A percentile compares a stretch with the other conserved stretches of the same genome.
These are phyloP conservation scores for Toxostoma redivivum DNA, from an alignment of 2,113 vertebrate genomes.

Conservation along the genomic window DNA sequence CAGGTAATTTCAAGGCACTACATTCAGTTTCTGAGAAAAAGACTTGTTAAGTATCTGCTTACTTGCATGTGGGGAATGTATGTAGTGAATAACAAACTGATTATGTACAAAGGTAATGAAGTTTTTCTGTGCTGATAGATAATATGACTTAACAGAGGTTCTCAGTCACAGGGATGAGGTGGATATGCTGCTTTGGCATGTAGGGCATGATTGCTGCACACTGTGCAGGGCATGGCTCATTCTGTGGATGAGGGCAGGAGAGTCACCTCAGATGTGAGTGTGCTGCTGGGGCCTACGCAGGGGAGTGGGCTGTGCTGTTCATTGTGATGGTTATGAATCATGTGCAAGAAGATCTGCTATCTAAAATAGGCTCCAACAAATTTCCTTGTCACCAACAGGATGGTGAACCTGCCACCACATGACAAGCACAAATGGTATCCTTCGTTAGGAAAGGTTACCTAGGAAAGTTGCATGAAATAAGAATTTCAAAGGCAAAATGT, in stretches of 20 bases:
- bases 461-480: constrained; percentile 1
- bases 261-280: rapidly evolving
- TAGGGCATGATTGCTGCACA: background rate
- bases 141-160: background rate
- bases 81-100: background rate
- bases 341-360: background rate
- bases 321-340: background rate
- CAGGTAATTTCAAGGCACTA: background rate
- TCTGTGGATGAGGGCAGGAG: background rate
- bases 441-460: background rate
- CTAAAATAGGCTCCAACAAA: background rate
- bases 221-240: background rate
- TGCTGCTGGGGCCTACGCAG: background rate
- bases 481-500: background rate
- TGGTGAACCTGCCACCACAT: background rate
- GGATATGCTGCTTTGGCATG: background rate
- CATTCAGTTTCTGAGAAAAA: background rate
- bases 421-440: background rate
- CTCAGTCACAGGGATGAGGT: background rate
- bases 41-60: background rate
- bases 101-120: background rate
- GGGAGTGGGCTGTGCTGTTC: background rate
- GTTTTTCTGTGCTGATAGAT: background rate
- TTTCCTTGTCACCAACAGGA: background rate
- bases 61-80: background rate